Evolutionary conservation across 2,888 invertebrate species (phyloP).

Genomic region (Xestia ashworthii): DNA sequence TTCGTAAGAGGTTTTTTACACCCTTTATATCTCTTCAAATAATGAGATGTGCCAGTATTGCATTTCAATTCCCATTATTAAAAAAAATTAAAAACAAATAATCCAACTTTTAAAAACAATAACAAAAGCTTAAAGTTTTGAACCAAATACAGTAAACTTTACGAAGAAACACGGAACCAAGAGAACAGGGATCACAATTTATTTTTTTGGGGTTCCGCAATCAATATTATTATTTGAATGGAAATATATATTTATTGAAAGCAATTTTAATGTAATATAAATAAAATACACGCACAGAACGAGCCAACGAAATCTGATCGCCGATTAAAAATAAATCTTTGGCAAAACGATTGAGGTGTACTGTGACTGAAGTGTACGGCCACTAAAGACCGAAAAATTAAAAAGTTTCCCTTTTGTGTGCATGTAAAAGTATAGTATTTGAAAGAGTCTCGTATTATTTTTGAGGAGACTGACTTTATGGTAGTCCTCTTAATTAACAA

Average conservation of each 20-base stretch:
- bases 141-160: constrained; percentile 27
- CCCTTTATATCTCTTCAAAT: neutral
- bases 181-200: constrained; percentile 17
- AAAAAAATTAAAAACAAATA: neutral
- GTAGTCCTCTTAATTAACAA: no score
- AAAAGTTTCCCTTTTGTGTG: no score
- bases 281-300: constrained; percentile 71
- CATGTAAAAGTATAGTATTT: no score
- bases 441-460: no score
- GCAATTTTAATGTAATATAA: constrained; percentile 77
- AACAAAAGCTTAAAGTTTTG: neutral
- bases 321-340: constrained; percentile 71
- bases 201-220: constrained; percentile 55
- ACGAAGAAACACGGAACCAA: constrained; percentile 38
- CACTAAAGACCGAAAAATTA: no score
- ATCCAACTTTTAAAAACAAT: neutral
- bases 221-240: constrained; percentile 69
- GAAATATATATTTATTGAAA: constrained; percentile 72
- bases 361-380: neutral
- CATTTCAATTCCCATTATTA: neutral
- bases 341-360: constrained; percentile 50
- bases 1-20: no score
- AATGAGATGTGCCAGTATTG: neutral
- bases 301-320: constrained; percentile 77
- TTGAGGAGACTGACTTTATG: no score